Evolutionary conservation across 2,888 invertebrate genomes (phyloP).

Genomic region (Hartigia nigra): DNA sequence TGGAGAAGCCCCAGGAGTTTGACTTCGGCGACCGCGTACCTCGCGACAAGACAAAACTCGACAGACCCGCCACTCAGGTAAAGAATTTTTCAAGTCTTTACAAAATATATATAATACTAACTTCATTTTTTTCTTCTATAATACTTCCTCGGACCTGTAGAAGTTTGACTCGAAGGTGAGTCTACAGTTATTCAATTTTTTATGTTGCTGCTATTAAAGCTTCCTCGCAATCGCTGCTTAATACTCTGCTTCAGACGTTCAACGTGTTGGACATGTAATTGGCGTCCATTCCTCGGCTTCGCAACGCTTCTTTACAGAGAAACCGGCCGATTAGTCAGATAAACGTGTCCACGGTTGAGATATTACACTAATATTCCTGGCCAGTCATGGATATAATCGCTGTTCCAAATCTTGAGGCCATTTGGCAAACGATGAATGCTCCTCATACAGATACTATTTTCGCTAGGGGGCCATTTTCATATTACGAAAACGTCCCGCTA

Average conservation of each 20-base stretch:
- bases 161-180: slow-evolving; percentile 64
- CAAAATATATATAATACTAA: slow-evolving; percentile 5
- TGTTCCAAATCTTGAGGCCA: slow-evolving; percentile 13
- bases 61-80: slow-evolving; percentile 58
- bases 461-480: slow-evolving; percentile 35
- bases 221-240: not conserved
- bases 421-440: slow-evolving; percentile 58
- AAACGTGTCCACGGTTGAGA: not conserved
- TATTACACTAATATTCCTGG: not conserved
- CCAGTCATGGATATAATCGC: not conserved
- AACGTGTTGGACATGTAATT: not conserved
- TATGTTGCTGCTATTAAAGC: not conserved
- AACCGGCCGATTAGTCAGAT: not conserved
- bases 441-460: slow-evolving; percentile 54
- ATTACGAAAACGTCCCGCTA: not conserved
- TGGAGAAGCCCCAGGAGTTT: slow-evolving; percentile 69
- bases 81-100: slow-evolving; percentile 8
- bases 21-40: slow-evolving; percentile 55
- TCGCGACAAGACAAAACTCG: slow-evolving; percentile 62
- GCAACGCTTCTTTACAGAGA: not conserved
- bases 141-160: slow-evolving; percentile 34
- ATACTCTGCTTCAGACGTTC: not conserved
- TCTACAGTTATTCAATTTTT: slow-evolving; percentile 8
- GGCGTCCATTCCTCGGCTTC: not conserved
- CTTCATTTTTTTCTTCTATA: slow-evolving; percentile 40